A percentile compares a stretch with the other conserved stretches of the same genome.
phyloP scores from a whole-genome alignment of 2,797 vertebrate genomes.

The Hafferia zeledoni region DNA sequence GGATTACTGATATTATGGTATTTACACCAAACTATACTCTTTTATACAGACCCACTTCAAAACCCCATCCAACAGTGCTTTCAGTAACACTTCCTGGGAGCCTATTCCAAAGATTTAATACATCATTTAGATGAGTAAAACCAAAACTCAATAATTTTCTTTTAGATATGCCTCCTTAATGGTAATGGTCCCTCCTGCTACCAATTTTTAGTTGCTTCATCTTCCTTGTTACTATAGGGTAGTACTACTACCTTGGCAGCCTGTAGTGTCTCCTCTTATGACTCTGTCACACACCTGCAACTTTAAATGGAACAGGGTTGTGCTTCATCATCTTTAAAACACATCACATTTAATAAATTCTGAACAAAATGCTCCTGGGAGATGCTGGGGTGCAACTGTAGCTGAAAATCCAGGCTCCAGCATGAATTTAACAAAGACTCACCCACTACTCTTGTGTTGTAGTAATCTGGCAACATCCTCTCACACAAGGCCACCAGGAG shows the following conservation, averaged over 20 bases:
- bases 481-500: slow-evolving; percentile 95
- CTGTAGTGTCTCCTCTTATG: not conserved
- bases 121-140: not conserved
- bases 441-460: slow-evolving; percentile 97
- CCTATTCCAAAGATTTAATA: not conserved
- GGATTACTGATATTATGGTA: not conserved
- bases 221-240: not conserved
- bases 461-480: slow-evolving; percentile 96
- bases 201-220: not conserved
- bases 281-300: not conserved
- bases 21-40: not conserved
- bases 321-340: not conserved
- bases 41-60: not conserved
- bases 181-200: not conserved
- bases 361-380: not conserved
- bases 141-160: not conserved
- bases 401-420: not conserved
- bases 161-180: not conserved
- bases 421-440: slow-evolving; percentile 60
- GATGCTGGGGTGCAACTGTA: not conserved
- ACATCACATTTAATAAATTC: not conserved
- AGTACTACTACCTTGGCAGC: not conserved
- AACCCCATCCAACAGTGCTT: not conserved
- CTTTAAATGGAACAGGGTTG: not conserved
- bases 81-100: not conserved